Conservation (phyloP, 2,797 vertebrate genomes). For the Urocyon cinereoargenteus region DNA sequence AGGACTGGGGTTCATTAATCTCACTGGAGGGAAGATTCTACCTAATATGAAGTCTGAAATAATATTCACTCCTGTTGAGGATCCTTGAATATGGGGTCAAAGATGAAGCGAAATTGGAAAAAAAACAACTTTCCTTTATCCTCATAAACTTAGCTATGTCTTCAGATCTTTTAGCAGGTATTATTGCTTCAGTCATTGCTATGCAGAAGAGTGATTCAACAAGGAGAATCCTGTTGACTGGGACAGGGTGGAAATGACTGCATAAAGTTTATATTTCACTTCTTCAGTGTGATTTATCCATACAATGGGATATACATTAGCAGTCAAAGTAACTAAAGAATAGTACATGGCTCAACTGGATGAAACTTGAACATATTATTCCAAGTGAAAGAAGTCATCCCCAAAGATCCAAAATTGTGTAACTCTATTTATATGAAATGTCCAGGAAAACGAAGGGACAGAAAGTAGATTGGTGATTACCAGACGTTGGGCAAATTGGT, state of each 20-base stretch:
- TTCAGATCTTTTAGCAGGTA: too few species aligned
- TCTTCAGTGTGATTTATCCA: background rate
- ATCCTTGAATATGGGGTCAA: too few species aligned
- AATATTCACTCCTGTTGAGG: too few species aligned
- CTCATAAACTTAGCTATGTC: too few species aligned
- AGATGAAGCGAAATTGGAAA: too few species aligned
- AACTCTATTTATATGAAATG: background rate
- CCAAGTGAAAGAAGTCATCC: background rate
- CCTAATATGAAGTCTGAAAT: background rate
- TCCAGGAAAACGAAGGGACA: background rate
- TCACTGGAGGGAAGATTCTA: background rate
- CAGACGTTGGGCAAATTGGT: background rate
- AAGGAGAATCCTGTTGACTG: too few species aligned
- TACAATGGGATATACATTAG: background rate
- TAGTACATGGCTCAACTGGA: background rate
- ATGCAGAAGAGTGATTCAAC: too few species aligned
- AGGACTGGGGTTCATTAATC: background rate
- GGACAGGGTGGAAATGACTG: too few species aligned
- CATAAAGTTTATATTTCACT: too few species aligned
- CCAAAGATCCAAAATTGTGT: background rate
- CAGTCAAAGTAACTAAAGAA: background rate
- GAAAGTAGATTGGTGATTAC: background rate
- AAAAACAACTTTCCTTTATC: too few species aligned
- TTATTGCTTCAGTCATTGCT: too few species aligned
- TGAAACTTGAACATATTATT: background rate